phyloP scores from a whole-genome alignment of 2,888 invertebrate genomes.

The Mystacides longicornis region DNA sequence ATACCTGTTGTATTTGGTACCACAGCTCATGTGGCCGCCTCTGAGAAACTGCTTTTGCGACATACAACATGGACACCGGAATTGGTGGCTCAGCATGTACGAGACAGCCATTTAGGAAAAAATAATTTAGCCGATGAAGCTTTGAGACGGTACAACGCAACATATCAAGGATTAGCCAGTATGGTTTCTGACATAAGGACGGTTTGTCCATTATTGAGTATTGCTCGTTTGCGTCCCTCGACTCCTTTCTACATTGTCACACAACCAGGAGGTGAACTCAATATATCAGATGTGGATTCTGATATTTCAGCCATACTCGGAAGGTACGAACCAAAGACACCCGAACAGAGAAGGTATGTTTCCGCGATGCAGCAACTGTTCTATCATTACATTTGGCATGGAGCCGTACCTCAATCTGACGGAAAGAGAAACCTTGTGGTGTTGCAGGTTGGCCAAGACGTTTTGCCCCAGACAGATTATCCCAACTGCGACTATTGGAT shows the following conservation, averaged over 20 bases:
- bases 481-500: conserved; percentile 75
- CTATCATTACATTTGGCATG: conserved; percentile 73
- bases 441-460: conserved; percentile 65
- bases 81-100: conserved; percentile 56
- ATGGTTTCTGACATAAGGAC: conserved; percentile 75
- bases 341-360: conserved; percentile 66
- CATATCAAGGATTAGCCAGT: conserved; percentile 60
- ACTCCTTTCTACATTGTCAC: conserved; percentile 70
- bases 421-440: conserved; percentile 45
- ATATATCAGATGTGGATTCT: conserved; percentile 50
- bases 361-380: conserved; percentile 76
- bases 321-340: conserved; percentile 61
- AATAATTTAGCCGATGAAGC: conserved; percentile 55
- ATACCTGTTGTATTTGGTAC: conserved; percentile 58
- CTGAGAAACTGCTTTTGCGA: conserved; percentile 51
- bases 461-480: conserved; percentile 55
- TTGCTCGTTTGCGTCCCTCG: conserved; percentile 54
- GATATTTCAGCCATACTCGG: conserved; percentile 76
- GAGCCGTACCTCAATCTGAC: conserved; percentile 58
- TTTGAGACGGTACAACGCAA: conserved; percentile 59
- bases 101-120: conserved; percentile 56
- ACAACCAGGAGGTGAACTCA: conserved; percentile 51
- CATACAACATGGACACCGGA: conserved; percentile 60
- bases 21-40: conserved; percentile 65
- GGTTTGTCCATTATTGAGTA: conserved; percentile 66